Evolutionary conservation across 1,140 invertebrate genomes (phyloP), one percentile per base, ranked within the genome.

Genomic region (Drosophila leontia): DNA sequence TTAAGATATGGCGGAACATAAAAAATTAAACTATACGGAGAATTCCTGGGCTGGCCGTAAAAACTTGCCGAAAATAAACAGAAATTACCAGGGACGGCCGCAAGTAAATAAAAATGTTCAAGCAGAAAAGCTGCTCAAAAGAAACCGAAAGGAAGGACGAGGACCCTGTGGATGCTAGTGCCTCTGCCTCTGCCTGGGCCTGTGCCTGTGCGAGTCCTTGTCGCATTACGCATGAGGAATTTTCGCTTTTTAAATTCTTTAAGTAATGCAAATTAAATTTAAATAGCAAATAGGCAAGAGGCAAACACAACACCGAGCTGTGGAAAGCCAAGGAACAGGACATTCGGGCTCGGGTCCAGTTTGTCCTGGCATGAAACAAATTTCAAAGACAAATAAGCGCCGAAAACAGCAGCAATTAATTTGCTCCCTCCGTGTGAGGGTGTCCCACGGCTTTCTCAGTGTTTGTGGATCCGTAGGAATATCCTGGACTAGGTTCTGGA

Each of bases 191-290:
- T n/a, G 26, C 48, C 15, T 1, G 15, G 13, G 32, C 29, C 50
- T 17, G n/a, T 7, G 50, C 51, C 51, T 55, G 51, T 37, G 34
- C 42, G 34, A 42, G 41, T 59, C 29, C 53, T 67, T 51, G 77
- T 80, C 65, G 81, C 71, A 85, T 72, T 85, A 81, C 82, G 85
- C 86, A 68, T 84, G 85, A 90, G 75, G 64, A 85, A 82, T 90
- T 91, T 84, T 90, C 74, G 85, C 78, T 88, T 88, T 90, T 90
- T 82, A 90, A 90, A 90, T 90, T 90, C 86, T 91, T 79, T 74
- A 90, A 91, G 86, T 85, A 91, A 90, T 90, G 85, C 85, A 90
- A 90, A 90, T 90, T 90, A 91, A 90, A 90, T 85, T 90, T 90
- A 90, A 90, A 90, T 90, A 82, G 86, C 86, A 91, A 90, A 90